Conservation (phyloP, 2,113 vertebrate genomes). For the Lophura nycthemera region DNA sequence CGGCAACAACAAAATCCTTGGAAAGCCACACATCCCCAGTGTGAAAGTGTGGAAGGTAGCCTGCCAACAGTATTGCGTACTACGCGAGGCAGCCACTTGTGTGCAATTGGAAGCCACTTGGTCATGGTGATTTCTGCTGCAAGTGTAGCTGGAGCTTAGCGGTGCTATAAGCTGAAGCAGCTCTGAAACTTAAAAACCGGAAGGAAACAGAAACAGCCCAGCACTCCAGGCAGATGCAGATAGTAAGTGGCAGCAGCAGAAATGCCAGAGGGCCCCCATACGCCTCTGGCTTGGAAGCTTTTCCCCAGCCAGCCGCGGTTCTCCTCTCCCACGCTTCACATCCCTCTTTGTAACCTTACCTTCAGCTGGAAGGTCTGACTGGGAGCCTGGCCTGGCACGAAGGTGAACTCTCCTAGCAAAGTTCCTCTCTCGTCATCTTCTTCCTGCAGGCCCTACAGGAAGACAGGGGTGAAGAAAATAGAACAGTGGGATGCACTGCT, state of each 20-base stretch:
- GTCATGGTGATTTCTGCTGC: too few relatives aligned
- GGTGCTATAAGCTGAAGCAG: not conserved
- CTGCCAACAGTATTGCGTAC: not conserved
- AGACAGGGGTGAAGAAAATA: not conserved
- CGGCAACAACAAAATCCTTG: not conserved
- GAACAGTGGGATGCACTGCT: not conserved
- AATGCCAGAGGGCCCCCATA: not conserved
- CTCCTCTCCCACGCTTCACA: not conserved
- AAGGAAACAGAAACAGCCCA: not conserved
- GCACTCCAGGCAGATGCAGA: not conserved
- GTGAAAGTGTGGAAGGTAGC: not conserved
- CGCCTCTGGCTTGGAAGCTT: not conserved
- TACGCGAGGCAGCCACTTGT: not conserved
- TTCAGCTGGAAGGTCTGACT: conserved; percentile 67
- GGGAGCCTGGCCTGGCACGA: conserved; percentile 10
- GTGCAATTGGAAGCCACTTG: too few relatives aligned
- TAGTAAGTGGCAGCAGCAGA: too few relatives aligned
- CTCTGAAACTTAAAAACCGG: not conserved
- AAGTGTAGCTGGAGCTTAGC: not conserved
- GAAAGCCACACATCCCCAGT: not conserved
- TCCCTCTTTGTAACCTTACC: not conserved
- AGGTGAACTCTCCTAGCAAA: conserved; percentile 60
- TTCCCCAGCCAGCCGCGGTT: not conserved
- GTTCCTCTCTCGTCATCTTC: conserved; percentile 58
- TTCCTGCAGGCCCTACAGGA: conserved; percentile 44